Percentiles rank a stretch among this genome's conserved stretches.
These are phyloP conservation scores for Toxonevra muliebris DNA, from an alignment of 2,888 invertebrate species.

Conservation along the genomic window DNA sequence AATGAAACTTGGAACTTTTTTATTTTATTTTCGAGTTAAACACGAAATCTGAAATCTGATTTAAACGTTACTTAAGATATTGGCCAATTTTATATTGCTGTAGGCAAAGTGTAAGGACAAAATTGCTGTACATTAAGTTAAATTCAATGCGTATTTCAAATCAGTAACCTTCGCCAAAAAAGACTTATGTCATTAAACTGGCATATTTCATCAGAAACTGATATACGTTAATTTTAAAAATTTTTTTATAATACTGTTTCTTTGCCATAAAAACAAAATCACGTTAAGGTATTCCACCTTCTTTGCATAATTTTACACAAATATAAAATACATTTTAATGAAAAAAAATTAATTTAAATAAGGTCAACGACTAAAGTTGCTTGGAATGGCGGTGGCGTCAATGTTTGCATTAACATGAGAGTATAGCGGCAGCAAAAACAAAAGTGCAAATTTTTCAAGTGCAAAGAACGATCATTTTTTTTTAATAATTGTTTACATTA, in stretches of 20 bases:
- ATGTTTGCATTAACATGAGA: too few species aligned
- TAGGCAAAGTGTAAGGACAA: too few species aligned
- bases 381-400: background rate
- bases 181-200: conserved; percentile 48
- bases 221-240: conserved; percentile 44
- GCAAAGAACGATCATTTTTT: conserved; percentile 14
- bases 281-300: conserved; percentile 8
- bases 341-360: background rate
- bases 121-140: too few species aligned
- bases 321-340: background rate
- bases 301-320: conserved; percentile 20
- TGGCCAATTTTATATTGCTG: too few species aligned
- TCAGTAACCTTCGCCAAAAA: too few species aligned
- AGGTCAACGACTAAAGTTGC: conserved; percentile 29
- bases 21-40: too few species aligned
- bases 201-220: conserved; percentile 51
- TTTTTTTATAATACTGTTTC: conserved; percentile 45
- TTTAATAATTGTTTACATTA: conserved; percentile 17
- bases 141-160: too few species aligned
- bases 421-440: too few species aligned
- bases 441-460: too few species aligned
- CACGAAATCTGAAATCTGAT: too few species aligned
- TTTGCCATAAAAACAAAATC: conserved; percentile 2
- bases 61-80: too few species aligned
- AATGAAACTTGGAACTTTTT: too few species aligned